Percentiles rank a stretch among this genome's conserved stretches.
Conservation (phyloP, 1,140 invertebrate species). For the Laupala kohalensis region DNA sequence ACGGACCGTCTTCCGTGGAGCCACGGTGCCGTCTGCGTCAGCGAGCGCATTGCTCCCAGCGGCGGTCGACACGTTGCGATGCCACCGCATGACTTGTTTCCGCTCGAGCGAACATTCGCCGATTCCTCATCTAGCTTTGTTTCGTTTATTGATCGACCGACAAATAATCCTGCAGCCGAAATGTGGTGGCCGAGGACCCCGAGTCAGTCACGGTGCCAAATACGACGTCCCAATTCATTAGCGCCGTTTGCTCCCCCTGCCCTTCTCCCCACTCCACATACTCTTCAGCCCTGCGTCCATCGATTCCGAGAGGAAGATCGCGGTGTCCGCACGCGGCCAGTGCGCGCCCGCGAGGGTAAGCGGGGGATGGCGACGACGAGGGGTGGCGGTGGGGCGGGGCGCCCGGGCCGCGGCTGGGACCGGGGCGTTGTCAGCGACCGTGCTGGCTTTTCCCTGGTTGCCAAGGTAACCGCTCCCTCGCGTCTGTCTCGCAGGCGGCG, state of each 20-base stretch:
- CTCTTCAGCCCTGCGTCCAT: not conserved
- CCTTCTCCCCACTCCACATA: too few species aligned
- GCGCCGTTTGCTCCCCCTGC: too few species aligned
- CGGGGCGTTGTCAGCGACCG: not conserved
- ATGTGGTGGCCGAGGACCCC: too few species aligned
- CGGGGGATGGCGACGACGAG: too few species aligned
- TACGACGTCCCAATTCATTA: not conserved
- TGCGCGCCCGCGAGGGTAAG: not conserved
- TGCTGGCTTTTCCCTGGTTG: not conserved
- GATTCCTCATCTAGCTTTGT: not conserved
- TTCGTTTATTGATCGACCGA: not conserved
- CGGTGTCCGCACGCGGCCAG: not conserved
- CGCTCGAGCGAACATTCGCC: not conserved
- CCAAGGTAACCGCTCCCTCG: not conserved
- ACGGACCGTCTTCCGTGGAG: not conserved
- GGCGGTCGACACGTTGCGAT: not conserved
- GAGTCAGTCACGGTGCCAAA: not conserved
- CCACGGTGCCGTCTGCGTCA: too few species aligned
- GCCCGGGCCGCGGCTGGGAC: too few species aligned
- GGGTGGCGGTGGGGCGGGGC: too few species aligned
- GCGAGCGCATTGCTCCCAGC: too few species aligned
- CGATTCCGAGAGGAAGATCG: not conserved
- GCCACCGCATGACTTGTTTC: too few species aligned
- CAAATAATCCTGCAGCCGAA: not conserved
- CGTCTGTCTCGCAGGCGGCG: not conserved